These are phyloP conservation scores for Agapornis roseicollis DNA, from an alignment of 2,113 vertebrate genomes.

Conservation along the genomic window DNA sequence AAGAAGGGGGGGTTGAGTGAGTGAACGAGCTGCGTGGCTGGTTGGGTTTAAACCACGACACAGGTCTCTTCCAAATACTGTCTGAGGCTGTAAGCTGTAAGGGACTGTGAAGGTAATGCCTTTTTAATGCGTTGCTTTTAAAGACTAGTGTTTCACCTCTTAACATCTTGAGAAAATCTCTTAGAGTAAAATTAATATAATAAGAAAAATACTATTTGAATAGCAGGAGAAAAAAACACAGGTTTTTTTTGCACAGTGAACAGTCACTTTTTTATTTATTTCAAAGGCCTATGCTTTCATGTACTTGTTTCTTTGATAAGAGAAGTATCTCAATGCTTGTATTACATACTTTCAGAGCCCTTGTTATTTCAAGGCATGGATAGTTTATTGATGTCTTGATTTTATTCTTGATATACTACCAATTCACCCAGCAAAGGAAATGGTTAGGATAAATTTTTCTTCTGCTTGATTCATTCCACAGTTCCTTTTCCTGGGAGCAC, in stretches of 20 bases:
- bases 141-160: constrained; percentile 2
- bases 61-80: neutral
- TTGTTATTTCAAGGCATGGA: neutral
- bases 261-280: constrained; percentile 8
- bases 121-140: constrained; percentile 30
- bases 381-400: constrained; percentile 40
- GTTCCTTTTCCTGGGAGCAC: neutral
- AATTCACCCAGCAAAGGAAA: neutral
- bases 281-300: neutral
- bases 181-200: neutral
- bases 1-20: no score
- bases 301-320: constrained; percentile 20
- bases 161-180: neutral
- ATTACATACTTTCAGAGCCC: neutral
- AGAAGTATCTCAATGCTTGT: neutral
- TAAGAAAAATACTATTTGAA: neutral
- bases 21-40: no score
- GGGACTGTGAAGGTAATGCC: neutral
- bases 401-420: constrained; percentile 24
- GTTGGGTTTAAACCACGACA: no score
- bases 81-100: neutral
- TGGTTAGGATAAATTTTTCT: neutral
- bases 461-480: neutral
- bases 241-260: neutral
- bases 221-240: neutral